These are phyloP conservation scores for Hiodon alosoides DNA, from an alignment of 2,113 vertebrate species.

Conservation along the genomic window DNA sequence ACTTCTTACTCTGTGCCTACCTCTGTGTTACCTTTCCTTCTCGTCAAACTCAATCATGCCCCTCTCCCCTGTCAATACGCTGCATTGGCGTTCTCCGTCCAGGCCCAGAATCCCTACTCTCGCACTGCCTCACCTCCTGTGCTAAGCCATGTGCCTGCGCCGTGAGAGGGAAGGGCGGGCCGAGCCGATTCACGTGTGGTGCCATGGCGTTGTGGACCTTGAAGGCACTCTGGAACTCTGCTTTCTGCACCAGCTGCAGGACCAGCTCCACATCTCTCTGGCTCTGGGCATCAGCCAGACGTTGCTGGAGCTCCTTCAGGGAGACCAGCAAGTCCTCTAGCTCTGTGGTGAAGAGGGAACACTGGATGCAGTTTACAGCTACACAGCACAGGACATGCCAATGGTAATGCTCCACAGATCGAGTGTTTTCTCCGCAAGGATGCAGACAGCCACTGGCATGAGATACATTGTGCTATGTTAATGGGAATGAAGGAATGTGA, in stretches of 20 bases:
- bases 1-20: no score
- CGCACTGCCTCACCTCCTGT: slow-evolving; percentile 71
- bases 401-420: no score
- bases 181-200: slow-evolving; percentile 75
- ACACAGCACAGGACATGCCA: no score
- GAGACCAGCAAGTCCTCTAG: slow-evolving; percentile 79
- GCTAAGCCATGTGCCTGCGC: slow-evolving; percentile 80
- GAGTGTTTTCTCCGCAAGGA: no score
- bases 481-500: no score
- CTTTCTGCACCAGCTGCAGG: slow-evolving; percentile 76
- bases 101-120: background rate
- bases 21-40: no score
- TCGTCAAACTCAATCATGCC: no score
- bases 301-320: slow-evolving; percentile 74
- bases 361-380: background rate
- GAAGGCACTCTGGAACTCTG: slow-evolving; percentile 85
- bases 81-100: background rate
- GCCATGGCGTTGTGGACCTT: slow-evolving; percentile 79
- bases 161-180: slow-evolving; percentile 78
- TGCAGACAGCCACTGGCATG: no score
- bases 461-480: background rate
- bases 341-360: slow-evolving; percentile 55
- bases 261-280: slow-evolving; percentile 82
- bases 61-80: background rate
- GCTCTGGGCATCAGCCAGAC: slow-evolving; percentile 82